Evolutionary conservation across 2,113 vertebrate genomes (phyloP), one percentile per base, ranked within the genome.

Genomic region (Nerophis lumbriciformis): DNA sequence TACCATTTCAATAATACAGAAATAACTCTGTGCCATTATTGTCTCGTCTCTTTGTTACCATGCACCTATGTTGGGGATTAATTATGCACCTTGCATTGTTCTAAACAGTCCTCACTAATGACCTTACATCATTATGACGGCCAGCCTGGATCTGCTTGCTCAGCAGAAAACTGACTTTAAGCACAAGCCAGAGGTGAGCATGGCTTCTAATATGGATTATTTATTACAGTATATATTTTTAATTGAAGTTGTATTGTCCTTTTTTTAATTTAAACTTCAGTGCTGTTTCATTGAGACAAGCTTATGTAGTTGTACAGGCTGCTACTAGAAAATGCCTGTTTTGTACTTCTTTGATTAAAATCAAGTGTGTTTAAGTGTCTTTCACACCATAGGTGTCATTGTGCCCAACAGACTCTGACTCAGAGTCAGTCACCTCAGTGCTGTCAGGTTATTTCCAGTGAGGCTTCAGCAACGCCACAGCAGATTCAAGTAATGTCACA

Each of bases 401-500:
- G 66, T 90, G 85, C 75, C 78, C 90, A 42, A 86, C 90, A 86
- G 93, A 92, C 93, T 86, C 90, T 91, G 90, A 96, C 96, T 28
- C 28, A 28, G 94, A 94, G 91, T 90, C 92, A 90, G 90, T 94
- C 95, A 87, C 95, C 93, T 48, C 94, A 94, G 16, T 91, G 89
- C 68, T 95, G 96, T 89, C 95, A 97, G 88, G 93, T 98, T 69
- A 93, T 96, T 85, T 94, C 95, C 57, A 85, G 93, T 53, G 94
- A 97, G 73, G 90, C 94, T 54, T 88, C 92, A 16, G 89, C 93
- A 71, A 92, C 93, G 63, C 93, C 93, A 69, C 95, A 95, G 83
- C 92, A 91, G 67, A 95, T 96, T 88, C 95, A 98, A 93, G 96
- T 98, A 88, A 48, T n/a, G 79, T 89, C 19, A 83, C 88, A 86